Conservation (phyloP, 1,140 invertebrate genomes). For the Rhopalosiphum padi region DNA sequence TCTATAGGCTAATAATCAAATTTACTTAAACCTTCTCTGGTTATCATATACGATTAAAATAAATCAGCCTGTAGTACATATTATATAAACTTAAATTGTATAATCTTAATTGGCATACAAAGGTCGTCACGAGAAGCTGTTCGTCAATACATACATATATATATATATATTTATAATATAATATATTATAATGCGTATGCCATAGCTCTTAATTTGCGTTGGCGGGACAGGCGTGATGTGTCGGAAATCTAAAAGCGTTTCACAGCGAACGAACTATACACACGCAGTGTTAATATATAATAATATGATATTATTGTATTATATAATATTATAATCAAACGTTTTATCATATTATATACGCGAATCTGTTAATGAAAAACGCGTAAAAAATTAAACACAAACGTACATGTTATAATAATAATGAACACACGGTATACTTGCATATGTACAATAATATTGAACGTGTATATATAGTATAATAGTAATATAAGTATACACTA, state of each 20-base stretch:
- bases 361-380: not conserved
- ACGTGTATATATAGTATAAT: not conserved
- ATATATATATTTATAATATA: not conserved
- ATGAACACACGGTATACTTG: not conserved
- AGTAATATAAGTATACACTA: too few species aligned
- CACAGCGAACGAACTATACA: not conserved
- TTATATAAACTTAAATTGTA: not conserved
- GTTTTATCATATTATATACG: not conserved
- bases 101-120: not conserved
- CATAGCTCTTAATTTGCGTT: conserved; percentile 15
- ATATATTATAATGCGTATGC: not conserved
- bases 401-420: not conserved
- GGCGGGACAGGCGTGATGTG: not conserved
- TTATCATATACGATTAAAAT: not conserved
- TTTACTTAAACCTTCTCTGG: not conserved
- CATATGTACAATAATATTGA: not conserved
- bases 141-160: not conserved
- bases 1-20: not conserved
- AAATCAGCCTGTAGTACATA: not conserved
- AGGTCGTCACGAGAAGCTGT: not conserved
- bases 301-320: not conserved
- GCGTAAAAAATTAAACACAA: not conserved
- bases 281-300: not conserved
- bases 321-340: not conserved
- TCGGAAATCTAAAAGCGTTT: not conserved